Base-by-base conservation (phyloP, 1,140 invertebrate genomes). In the Diploscapter pachys region DNA sequence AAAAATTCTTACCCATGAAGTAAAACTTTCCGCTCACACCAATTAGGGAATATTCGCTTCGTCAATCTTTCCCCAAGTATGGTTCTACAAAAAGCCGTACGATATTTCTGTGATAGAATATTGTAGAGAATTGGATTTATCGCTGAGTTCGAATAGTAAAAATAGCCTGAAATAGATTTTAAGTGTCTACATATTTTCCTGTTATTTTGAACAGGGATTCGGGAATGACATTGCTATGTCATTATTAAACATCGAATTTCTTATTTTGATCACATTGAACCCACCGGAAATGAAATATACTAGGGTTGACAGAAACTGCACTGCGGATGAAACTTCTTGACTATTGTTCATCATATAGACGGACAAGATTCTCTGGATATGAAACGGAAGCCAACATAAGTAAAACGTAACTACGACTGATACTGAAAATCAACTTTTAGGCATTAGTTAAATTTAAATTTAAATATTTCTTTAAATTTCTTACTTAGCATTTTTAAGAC, bases 321-420 rank as follows among this genome's bases (percentile, higher is more conserved):
- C 61, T 11, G 72, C 54, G 9, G 77, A 62, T 4, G 71, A 74
- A 6, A 72, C 57, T 3, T 63, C 55, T 3, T 49, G 62, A 54
- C 71, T 53, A 5, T 80, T 50, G 73, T 69, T 62, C n/a, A 59
- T 73, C 48, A 78, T 73, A 55, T 71, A 67, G 31, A 80, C 66
- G 11, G 78, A 76, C 2, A 93, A 88, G 13, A 94, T 87, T 13
- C 93, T 86, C 86, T 95, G 93, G 49, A 91, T 90, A 84, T 95
- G 93, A 86, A 94, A 95, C n/a, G 93, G 93, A 3, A 92, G 92
- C 93, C 93, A 95, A 86, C 93, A 95, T 13, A 94, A 88, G 88
- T 95, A 94, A 88, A 96, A 96, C 9, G 92, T 92, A 61, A 94
- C 90, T 51, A 94, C 93, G 50, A 96, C 93, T 48, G 92, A 93